Base-by-base conservation (phyloP, 2,797 vertebrate species). In the Melanogrammus aeglefinus region DNA sequence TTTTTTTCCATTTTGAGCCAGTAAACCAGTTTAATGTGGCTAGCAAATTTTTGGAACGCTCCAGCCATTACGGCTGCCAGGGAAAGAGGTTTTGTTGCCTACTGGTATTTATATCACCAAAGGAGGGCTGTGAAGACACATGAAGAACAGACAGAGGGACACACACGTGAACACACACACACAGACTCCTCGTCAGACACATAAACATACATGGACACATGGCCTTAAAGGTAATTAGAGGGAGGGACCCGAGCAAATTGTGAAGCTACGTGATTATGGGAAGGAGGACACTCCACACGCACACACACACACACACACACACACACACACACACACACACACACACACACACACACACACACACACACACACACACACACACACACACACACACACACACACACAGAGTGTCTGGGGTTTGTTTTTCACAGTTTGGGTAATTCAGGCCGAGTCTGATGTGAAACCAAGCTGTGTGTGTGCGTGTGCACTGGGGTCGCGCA, bases 351-450 rank as follows among this genome's bases (percentile, higher is more conserved):
- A 83, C 88, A 85, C 78, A 83, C 80, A 83, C 82, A 83, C 85
- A 84, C 83, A 76, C 44, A n/a, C 66, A 57, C 78, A 74, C 81
- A 83, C 88, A 85, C 78, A 83, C 81, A 83, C 83, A 84, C 44
- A 47, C 44, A 47, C 44, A 47, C 77, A 21, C 63, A 51, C 78
- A 75, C 81, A 83, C 88, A 85, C 78, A 83, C 81, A 82, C 83
- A 84, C 86, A 87, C 78, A 78, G 33, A 78, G 80, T 33, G 88
- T 89, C 88, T 91, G 90, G 87, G 85, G 88, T 91, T 92, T 93
- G 88, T 91, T 93, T 94, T 92, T 93, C 93, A 93, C 92, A 91
- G 91, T 93, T 90, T 89, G 81, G 86, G 84, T 93, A 89, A 91
- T 91, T 87, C 90, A 76, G 84, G 83, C 88, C 83, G 85, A 84